Base-by-base conservation (phyloP, 2,888 invertebrate species). In the Lasius fuliginosus region DNA sequence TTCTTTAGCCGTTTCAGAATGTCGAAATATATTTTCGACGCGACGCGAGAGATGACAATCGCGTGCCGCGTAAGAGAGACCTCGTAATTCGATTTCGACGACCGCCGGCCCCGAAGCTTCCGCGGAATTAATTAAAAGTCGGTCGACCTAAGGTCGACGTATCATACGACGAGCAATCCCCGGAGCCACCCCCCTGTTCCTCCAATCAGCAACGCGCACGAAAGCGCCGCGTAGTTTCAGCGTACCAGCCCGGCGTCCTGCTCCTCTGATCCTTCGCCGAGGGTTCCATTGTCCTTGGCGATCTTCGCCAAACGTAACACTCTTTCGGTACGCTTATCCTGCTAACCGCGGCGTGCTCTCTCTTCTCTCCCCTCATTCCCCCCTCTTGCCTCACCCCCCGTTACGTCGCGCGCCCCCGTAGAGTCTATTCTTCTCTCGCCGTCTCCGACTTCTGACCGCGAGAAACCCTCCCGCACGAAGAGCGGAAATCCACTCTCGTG, bases 261-360 rank as follows among this genome's bases (percentile, higher is more conserved):
- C 82, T 94, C 46, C 92, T 94, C 94, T 94, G 94, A 90, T 94
- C 91, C 90, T 86, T 85, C 88, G 87, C 85, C 90, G 90, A 91
- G 92, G 92, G 90, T 92, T 93, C 93, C 92, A 94, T 94, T 94
- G 93, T 94, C 93, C 93, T 93, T 91, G 90, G 87, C 88, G 91
- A 89, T 88, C 88, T 79, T 90, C 89, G 89, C 88, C 85, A 56
- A 11, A 58, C 68, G 58, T 53, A 18, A 82, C 88, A 77, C 82
- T 86, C 87, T 75, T 86, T 86, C 71, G 85, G 76, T 87, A 85
- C 87, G 84, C 74, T 86, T 89, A 87, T 89, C 87, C 88, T 85
- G 87, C 87, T 87, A 84, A 82, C 71, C 33, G 30, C 85, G 27
- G 33, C 56, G 76, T 46, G 42, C 76, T 85, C 85, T 84, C 6